These are phyloP conservation scores for Scaptomyza pallida DNA, from an alignment of 1,140 invertebrate genomes.

Conservation along the genomic window DNA sequence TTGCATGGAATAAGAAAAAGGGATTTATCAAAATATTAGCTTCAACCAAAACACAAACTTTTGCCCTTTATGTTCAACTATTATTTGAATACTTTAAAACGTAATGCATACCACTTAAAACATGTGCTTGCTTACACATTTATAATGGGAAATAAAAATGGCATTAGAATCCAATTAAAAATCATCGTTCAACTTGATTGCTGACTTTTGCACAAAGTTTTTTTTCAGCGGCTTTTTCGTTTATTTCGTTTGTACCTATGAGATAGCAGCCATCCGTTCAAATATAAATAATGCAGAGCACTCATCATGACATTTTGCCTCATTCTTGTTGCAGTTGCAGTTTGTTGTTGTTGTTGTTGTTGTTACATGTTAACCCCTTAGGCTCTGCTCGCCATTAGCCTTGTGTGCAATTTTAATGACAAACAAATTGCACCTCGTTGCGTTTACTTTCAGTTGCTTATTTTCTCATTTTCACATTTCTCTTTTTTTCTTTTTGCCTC, in stretches of 20 bases:
- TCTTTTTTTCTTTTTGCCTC: neutral
- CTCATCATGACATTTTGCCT: slow-evolving; percentile 56
- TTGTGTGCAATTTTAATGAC: slow-evolving; percentile 82
- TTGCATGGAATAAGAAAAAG: no score
- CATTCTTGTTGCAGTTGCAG: slow-evolving; percentile 32
- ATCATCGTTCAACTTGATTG: neutral
- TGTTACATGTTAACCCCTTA: slow-evolving; percentile 41
- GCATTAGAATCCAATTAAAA: neutral
- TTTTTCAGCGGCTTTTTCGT: neutral
- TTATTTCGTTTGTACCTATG: slow-evolving; percentile 23
- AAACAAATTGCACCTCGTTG: slow-evolving; percentile 72
- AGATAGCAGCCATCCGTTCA: slow-evolving; percentile 49
- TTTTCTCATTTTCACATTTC: neutral
- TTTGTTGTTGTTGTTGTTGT: slow-evolving; percentile 19
- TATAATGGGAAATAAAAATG: neutral
- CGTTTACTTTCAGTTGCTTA: slow-evolving; percentile 34
- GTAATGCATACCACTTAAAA: neutral
- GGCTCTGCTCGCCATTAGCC: slow-evolving; percentile 69
- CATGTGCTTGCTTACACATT: neutral
- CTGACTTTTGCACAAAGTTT: slow-evolving; percentile 1
- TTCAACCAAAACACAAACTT: no score
- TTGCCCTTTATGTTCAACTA: no score
- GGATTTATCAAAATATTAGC: no score
- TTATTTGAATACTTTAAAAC: no score
- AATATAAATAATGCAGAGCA: slow-evolving; percentile 64